A percentile compares a stretch with the other conserved stretches of the same genome.
Conservation (phyloP, 2,797 vertebrate species). For the Sciurus vulgaris region DNA sequence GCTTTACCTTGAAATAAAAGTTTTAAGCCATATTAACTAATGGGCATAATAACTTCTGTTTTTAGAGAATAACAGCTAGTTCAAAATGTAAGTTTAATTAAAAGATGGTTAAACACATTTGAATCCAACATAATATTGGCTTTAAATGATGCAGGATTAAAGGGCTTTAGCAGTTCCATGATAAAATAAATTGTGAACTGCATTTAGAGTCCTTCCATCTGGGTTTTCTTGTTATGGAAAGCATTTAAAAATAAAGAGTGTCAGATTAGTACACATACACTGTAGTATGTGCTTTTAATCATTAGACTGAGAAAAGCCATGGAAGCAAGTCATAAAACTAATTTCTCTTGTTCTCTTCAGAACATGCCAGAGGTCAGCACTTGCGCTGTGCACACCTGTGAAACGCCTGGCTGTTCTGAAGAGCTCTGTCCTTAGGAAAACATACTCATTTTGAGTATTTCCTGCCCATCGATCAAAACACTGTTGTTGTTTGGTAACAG, state of each 20-base stretch:
- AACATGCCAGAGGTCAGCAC: not conserved
- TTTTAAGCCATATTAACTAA: constrained; percentile 10
- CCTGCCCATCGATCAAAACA: not conserved
- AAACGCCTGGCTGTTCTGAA: not conserved
- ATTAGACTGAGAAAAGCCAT: not conserved
- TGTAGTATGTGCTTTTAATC: not conserved
- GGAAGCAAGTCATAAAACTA: not conserved
- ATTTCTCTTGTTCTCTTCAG: not conserved
- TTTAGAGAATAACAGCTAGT: constrained; percentile 22
- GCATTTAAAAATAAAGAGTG: accelerated
- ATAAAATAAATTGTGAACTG: not conserved
- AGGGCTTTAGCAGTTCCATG: not conserved
- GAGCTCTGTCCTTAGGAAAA: not conserved
- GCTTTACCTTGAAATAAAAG: not conserved
- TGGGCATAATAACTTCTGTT: constrained; percentile 12
- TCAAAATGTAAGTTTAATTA: constrained; percentile 47
- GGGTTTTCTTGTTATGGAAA: not conserved
- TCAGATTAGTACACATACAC: not conserved
- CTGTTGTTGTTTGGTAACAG: not conserved
- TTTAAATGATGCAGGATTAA: constrained; percentile 37
- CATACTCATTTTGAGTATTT: accelerated
- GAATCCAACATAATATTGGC: not conserved
- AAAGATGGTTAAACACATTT: not conserved
- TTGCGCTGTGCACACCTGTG: not conserved
- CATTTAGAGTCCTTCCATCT: not conserved